phyloP scores from a whole-genome alignment of 2,888 invertebrate species.

The Harpagoxenus sublaevis region DNA sequence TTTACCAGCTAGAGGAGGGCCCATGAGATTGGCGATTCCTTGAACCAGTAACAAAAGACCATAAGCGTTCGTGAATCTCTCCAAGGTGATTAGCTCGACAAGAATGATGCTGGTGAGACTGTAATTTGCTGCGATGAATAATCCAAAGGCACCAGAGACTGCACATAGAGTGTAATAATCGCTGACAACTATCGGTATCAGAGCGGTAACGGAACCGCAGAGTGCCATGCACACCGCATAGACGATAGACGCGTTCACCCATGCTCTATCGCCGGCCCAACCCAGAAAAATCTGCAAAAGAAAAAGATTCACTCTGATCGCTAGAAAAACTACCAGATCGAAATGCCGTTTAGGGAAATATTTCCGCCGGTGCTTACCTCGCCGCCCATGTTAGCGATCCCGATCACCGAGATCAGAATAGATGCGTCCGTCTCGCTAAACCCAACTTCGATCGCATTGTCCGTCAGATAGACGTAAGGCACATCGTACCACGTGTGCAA shows the following conservation, averaged over 20 bases:
- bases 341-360: not conserved
- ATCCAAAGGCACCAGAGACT: conserved; percentile 93
- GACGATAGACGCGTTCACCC: conserved; percentile 92
- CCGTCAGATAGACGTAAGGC: conserved; percentile 96
- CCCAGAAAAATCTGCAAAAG: conserved; percentile 91
- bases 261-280: conserved; percentile 94
- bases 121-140: conserved; percentile 97
- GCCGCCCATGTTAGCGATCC: conserved; percentile 95
- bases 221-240: conserved; percentile 94
- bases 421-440: conserved; percentile 92
- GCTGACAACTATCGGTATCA: conserved; percentile 89
- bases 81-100: conserved; percentile 95
- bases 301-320: not conserved
- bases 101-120: conserved; percentile 96
- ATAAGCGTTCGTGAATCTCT: conserved; percentile 96
- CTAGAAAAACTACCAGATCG: not conserved
- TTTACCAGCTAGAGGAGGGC: conserved; percentile 96
- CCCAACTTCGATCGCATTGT: conserved; percentile 92
- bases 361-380: conserved; percentile 88
- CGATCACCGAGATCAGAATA: conserved; percentile 94
- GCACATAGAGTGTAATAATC: conserved; percentile 89
- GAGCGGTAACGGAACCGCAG: conserved; percentile 90
- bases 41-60: conserved; percentile 95
- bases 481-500: conserved; percentile 97
- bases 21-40: conserved; percentile 95